Base-by-base conservation (phyloP, 1,140 invertebrate genomes). In the Listronotus bonariensis region DNA sequence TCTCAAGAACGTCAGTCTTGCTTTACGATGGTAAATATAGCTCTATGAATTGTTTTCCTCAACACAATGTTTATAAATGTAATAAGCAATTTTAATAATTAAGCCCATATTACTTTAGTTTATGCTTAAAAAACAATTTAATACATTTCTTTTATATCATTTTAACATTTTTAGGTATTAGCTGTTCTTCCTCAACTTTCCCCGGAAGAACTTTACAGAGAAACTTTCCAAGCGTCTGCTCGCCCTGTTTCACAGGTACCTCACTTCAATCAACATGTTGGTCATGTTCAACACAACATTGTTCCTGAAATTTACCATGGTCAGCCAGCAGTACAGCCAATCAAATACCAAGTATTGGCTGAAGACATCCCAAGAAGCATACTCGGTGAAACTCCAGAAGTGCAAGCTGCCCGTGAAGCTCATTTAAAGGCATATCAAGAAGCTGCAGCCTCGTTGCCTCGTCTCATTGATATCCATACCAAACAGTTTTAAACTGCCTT, bases 311-410 rank as follows among this genome's bases (percentile, higher is more conserved):
- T 18, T 7, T 18, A 45, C 2, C 56, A 20, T 10, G 8, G 6
- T 58, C 8, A 14, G 20, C 51, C 17, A 1, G 1, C 6, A 1
- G 46, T 49, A 6, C 17, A 49, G 26, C 26, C 6, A 8, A 10
- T n/a, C 26, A 20, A 7, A 49, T 5, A 2, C 5, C 31, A 26
- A 38, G 32, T 54, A 31, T 10, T 14, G 10, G 48, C 48, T 14
- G n/a, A n/a, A 20, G 26, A 14, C 1, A 14, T 26, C 8, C 20
- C 48, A 51, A 51, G 12, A 7, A 64, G 61, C 20, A 41, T 41
- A 1, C 34, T 65, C 9, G 57, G 57, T 6, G 69, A 68, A 38
- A 57, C 60, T 12, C 57, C 69, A 15, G 69, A 70, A 46, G 69
- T 65, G 1, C 46, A 64, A 14, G 68, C 68, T 51, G 69, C 69